Evolutionary conservation across 2,797 vertebrate species (phyloP).

Genomic region (Ibycter americanus): DNA sequence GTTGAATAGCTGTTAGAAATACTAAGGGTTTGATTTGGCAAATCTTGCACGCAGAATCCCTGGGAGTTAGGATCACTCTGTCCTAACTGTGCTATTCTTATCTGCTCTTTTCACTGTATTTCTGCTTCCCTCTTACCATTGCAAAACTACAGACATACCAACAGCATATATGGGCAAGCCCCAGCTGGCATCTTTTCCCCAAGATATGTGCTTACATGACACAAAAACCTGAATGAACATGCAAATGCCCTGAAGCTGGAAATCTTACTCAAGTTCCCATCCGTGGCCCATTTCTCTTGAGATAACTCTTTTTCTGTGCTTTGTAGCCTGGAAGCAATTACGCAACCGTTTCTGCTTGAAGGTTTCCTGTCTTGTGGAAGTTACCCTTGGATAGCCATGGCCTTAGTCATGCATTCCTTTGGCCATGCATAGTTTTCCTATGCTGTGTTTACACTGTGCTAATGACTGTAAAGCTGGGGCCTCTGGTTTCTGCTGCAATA

Average conservation of each 20-base stretch:
- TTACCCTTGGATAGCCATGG: not conserved
- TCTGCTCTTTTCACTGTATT: not conserved
- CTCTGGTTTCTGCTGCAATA: not conserved
- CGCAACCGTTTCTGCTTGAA: not conserved
- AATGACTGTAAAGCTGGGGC: not conserved
- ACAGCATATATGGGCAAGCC: not conserved
- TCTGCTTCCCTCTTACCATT: not conserved
- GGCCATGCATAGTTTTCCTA: not conserved
- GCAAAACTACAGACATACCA: not conserved
- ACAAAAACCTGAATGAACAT: not conserved
- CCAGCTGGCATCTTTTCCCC: not conserved
- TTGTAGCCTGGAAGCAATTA: not conserved
- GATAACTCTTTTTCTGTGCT: not conserved
- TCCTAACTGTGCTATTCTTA: not conserved
- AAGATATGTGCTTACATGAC: not conserved
- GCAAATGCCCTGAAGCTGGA: not conserved
- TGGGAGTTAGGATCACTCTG: not conserved
- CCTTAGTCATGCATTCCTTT: not conserved
- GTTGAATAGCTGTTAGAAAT: conserved; percentile 1
- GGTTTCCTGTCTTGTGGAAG: not conserved
- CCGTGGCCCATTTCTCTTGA: not conserved
- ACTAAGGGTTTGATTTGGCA: not conserved
- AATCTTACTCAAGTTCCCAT: not conserved
- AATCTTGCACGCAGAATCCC: not conserved
- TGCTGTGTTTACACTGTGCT: not conserved